Percentiles rank a stretch among this genome's conserved stretches.
These are phyloP conservation scores for Rhimphoctona megacephalus DNA, from an alignment of 2,888 invertebrate species.

Conservation along the genomic window DNA sequence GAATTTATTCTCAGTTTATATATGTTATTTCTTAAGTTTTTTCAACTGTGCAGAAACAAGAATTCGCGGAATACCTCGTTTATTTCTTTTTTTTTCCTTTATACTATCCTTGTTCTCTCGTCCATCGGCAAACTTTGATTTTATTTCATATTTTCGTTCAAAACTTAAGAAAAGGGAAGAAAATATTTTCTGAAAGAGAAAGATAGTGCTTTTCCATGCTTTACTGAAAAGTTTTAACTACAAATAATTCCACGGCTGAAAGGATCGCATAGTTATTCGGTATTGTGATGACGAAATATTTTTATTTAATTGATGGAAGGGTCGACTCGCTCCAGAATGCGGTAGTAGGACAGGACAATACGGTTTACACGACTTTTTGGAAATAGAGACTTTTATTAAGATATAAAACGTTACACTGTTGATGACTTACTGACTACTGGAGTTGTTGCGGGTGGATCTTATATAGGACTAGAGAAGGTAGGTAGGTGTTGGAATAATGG, in stretches of 20 bases:
- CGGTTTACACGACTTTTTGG: too few species aligned
- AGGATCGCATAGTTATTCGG: not conserved
- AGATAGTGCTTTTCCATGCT: not conserved
- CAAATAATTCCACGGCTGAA: not conserved
- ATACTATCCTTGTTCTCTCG: not conserved
- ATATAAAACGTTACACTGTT: too few species aligned
- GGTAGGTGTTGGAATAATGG: too few species aligned
- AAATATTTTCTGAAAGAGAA: not conserved
- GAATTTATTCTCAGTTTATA: slow-evolving; percentile 65
- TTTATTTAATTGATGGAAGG: too few species aligned
- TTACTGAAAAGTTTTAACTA: not conserved
- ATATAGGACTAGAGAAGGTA: too few species aligned
- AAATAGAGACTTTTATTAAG: too few species aligned
- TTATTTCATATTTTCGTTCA: not conserved
- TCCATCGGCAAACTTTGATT: slow-evolving; percentile 14
- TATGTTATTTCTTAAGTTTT: slow-evolving; percentile 61
- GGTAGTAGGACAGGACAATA: too few species aligned
- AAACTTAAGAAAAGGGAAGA: not conserved
- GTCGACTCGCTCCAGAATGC: too few species aligned
- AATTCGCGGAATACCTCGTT: not conserved
- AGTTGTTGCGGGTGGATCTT: too few species aligned
- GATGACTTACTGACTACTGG: too few species aligned
- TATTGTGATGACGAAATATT: too few species aligned
- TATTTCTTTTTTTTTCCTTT: slow-evolving; percentile 11
- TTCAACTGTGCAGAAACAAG: slow-evolving; percentile 48